These are phyloP conservation scores for Mamestra configurata DNA, from an alignment of 1,140 invertebrate species.

Conservation along the genomic window DNA sequence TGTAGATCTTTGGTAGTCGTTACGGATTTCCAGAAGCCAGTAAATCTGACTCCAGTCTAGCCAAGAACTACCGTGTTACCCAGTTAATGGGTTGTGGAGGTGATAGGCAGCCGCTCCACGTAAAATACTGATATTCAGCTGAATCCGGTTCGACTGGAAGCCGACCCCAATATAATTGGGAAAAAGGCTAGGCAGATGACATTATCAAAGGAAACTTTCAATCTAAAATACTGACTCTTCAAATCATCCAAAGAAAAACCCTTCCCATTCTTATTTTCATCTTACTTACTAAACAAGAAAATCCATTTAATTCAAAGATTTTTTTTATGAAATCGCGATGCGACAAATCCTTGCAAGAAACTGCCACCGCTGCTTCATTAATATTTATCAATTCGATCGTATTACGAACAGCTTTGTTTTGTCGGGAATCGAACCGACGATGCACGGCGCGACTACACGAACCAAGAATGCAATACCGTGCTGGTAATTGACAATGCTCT, in stretches of 20 bases:
- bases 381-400: slow-evolving; percentile 77
- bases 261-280: neutral
- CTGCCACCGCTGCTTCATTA: slow-evolving; percentile 63
- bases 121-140: too few species aligned
- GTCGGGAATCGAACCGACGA: slow-evolving; percentile 60
- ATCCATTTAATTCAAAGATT: slow-evolving; percentile 21
- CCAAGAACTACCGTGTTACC: too few species aligned
- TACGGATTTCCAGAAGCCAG: too few species aligned
- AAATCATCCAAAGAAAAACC: neutral
- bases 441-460: slow-evolving; percentile 68
- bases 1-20: too few species aligned
- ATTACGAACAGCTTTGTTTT: slow-evolving; percentile 74
- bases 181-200: too few species aligned
- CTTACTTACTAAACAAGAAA: slow-evolving; percentile 15
- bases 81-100: too few species aligned
- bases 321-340: slow-evolving; percentile 46
- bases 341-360: slow-evolving; percentile 60
- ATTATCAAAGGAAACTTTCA: neutral
- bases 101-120: too few species aligned
- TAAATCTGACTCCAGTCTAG: too few species aligned
- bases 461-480: slow-evolving; percentile 66
- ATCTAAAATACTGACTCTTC: neutral
- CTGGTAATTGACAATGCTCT: slow-evolving; percentile 67
- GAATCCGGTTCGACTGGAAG: too few species aligned
- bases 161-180: too few species aligned